Conservation (phyloP, 2,797 vertebrate genomes). For the Oreochromis mossambicus region DNA sequence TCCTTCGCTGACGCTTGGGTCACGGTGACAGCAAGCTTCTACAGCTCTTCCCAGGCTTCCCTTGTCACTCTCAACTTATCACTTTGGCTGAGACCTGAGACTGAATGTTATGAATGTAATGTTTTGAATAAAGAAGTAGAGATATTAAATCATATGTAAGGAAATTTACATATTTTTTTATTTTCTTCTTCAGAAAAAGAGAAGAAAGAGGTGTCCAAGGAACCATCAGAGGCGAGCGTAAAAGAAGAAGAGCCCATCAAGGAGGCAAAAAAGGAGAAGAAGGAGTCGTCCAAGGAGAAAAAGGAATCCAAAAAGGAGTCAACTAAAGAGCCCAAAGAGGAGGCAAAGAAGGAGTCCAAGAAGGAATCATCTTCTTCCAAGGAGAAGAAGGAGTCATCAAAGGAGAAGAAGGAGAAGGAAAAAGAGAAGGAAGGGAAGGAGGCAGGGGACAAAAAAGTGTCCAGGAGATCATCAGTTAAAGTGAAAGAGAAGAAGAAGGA, state of each 20-base stretch:
- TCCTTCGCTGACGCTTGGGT: not conserved
- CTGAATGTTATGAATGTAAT: not conserved
- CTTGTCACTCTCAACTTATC: not conserved
- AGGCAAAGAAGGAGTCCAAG: slow-evolving; percentile 53
- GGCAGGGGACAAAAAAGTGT: slow-evolving; percentile 55
- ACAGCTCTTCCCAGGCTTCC: not conserved
- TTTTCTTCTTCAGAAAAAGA: slow-evolving; percentile 45
- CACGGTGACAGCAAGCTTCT: not conserved
- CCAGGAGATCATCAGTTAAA: slow-evolving; percentile 59
- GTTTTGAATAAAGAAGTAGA: not conserved
- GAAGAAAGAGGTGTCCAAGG: slow-evolving; percentile 46
- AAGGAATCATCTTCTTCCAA: slow-evolving; percentile 56
- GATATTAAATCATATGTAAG: not conserved
- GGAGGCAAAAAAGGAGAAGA: slow-evolving; percentile 55
- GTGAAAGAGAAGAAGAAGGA: slow-evolving; percentile 77
- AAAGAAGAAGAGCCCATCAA: slow-evolving; percentile 49
- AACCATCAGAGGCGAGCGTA: slow-evolving; percentile 6
- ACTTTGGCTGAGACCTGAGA: not conserved
- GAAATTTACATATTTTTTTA: not conserved
- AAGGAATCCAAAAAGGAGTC: slow-evolving; percentile 62
- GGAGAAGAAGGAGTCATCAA: slow-evolving; percentile 57
- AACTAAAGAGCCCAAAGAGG: slow-evolving; percentile 48
- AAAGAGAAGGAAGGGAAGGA: slow-evolving; percentile 65
- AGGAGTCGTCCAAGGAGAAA: slow-evolving; percentile 54
- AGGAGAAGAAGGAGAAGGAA: slow-evolving; percentile 64